These are phyloP conservation scores for Oscheius sp. DNA, from an alignment of 2,888 invertebrate genomes.

Conservation along the genomic window DNA sequence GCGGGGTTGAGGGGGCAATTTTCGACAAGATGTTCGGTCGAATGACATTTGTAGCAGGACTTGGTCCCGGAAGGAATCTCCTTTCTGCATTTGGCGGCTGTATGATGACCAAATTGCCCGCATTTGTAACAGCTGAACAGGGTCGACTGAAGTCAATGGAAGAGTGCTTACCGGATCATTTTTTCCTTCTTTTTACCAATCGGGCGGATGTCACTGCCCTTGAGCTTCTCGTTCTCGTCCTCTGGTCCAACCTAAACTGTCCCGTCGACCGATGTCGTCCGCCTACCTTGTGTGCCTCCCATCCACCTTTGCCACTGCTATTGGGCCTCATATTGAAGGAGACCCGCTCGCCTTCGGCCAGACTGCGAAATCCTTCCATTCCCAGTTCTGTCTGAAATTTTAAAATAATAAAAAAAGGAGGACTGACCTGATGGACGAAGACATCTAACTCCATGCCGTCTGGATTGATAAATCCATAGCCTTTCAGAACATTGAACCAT, in stretches of 20 bases:
- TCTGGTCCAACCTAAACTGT: conserved; percentile 37
- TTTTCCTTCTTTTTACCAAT: conserved; percentile 34
- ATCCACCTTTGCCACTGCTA: conserved; percentile 45
- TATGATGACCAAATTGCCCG: conserved; percentile 51
- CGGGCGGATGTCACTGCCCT: conserved; percentile 37
- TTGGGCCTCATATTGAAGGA: conserved; percentile 49
- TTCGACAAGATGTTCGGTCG: conserved; percentile 47
- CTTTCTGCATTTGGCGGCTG: conserved; percentile 50
- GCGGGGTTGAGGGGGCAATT: conserved; percentile 38
- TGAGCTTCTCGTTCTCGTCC: conserved; percentile 16
- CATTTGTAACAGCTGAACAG: conserved; percentile 49
- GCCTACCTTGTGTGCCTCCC: conserved; percentile 52
- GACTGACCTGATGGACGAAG: conserved; percentile 59
- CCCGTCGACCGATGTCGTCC: neutral
- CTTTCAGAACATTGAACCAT: conserved; percentile 58
- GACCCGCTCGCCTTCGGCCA: conserved; percentile 55
- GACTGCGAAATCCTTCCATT: conserved; percentile 59
- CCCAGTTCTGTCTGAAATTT: conserved; percentile 45
- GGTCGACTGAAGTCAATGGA: neutral
- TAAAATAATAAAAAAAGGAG: conserved; percentile 1
- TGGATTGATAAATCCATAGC: conserved; percentile 55
- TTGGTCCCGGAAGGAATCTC: conserved; percentile 43
- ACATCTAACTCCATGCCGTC: conserved; percentile 52
- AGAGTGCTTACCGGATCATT: conserved; percentile 39
- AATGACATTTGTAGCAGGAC: conserved; percentile 49